Percentiles rank a stretch among this genome's conserved stretches.
phyloP scores from a whole-genome alignment of 2,888 invertebrate genomes.

The Cartodere bifasciata region DNA sequence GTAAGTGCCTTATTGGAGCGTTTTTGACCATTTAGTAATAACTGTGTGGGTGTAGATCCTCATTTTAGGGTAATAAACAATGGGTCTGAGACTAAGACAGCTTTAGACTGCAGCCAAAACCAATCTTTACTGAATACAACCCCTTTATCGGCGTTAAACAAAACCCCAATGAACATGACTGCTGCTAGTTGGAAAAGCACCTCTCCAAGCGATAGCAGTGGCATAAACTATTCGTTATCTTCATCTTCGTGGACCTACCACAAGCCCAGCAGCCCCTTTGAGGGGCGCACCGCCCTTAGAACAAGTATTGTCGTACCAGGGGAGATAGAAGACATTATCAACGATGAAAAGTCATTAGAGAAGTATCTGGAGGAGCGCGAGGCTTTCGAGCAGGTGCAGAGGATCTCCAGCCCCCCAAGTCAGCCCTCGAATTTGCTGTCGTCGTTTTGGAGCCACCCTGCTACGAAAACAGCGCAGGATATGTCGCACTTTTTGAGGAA shows the following conservation, averaged over 20 bases:
- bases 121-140: constrained; percentile 2
- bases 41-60: no score
- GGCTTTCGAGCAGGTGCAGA: constrained; percentile 25
- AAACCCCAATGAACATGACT: constrained; percentile 30
- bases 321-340: constrained; percentile 34
- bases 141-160: constrained; percentile 12
- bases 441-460: constrained; percentile 43
- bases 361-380: constrained; percentile 36
- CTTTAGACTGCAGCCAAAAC: constrained; percentile 6
- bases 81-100: background rate
- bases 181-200: constrained; percentile 31
- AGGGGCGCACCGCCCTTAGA: constrained; percentile 4
- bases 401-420: constrained; percentile 26
- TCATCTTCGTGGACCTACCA: constrained; percentile 33
- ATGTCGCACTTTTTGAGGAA: constrained; percentile 37
- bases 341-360: constrained; percentile 36
- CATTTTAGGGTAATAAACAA: constrained; percentile 18
- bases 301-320: no score
- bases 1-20: constrained; percentile 20
- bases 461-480: constrained; percentile 37
- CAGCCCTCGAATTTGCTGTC: constrained; percentile 38
- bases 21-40: no score
- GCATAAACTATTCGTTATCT: constrained; percentile 23
- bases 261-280: constrained; percentile 2
- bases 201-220: constrained; percentile 29